Base-by-base conservation (phyloP, 2,888 invertebrate genomes). In the Ormyrus pomaceus region DNA sequence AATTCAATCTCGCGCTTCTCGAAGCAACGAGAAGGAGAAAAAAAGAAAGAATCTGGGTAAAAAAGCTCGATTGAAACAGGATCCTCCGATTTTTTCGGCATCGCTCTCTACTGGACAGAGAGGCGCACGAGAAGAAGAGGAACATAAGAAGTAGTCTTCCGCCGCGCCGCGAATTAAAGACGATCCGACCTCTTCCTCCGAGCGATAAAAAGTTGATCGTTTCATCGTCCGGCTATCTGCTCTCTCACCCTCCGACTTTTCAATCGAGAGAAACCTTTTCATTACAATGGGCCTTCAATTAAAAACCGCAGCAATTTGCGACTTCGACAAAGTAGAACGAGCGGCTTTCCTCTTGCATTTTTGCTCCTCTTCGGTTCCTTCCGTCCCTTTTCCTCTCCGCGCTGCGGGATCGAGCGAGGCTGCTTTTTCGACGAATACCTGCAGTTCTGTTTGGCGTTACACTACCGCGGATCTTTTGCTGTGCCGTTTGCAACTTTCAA, bases 141-240 rank as follows among this genome's bases (percentile, higher is more conserved):
- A 34, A 34, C 34, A 34, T 34, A 34, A 55, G 55, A 10, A 56
- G 64, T 19, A 50, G 66, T 34, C 79, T 79, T 70, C 73, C 66
- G 65, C 64, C 58, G 58, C 61, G 53, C 65, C 56, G 68, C 75
- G 79, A 82, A 82, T 79, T 79, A 77, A 77, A 74, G 76, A 72
- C 72, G 78, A 73, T 79, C 76, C 68, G 53, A 74, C 64, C 58
- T 19, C 34, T 58, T 62, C 65, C 34, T 62, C 58, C 6, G n/a
- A 72, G 68, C 81, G 75, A 79, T 74, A 82, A 80, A 82, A 82
- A 82, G 51, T 82, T 80, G 82, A 82, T 80, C 82, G 80, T 80
- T 77, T 82, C 82, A 82, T 82, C 82, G 82, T 51, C 65, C 73
- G 50, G 64, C 19, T 34, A 34, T 34, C 34, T 34, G 34, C 34